Evolutionary conservation across 2,797 vertebrate genomes (phyloP).

Genomic region (Chloroceryle inda): DNA sequence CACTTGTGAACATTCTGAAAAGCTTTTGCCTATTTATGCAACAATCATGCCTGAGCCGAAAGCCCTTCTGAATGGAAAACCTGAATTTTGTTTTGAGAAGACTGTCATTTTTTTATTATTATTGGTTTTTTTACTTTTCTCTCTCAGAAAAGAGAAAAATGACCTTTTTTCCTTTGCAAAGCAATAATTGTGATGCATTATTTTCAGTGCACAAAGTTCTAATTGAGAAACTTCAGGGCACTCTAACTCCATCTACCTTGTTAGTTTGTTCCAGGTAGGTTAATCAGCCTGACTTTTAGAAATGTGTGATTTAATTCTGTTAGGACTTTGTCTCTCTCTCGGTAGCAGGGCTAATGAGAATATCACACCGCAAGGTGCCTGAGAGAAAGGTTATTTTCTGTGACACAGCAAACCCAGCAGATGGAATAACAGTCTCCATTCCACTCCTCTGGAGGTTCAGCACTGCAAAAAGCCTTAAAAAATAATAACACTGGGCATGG

Average conservation of each 20-base stretch:
- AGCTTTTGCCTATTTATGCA: not conserved
- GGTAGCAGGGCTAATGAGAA: not conserved
- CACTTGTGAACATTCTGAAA: not conserved
- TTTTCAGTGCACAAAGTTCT: not conserved
- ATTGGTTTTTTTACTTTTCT: not conserved
- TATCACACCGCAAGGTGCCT: not conserved
- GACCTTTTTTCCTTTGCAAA: conserved; percentile 6
- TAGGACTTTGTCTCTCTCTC: not conserved
- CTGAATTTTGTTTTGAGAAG: not conserved
- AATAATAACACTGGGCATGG: not conserved
- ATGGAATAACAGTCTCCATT: not conserved
- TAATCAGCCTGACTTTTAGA: not conserved
- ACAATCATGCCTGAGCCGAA: not conserved
- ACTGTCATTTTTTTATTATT: not conserved
- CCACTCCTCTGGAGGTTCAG: not conserved
- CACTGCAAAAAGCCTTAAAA: not conserved
- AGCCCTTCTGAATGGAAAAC: not conserved
- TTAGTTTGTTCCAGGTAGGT: not conserved
- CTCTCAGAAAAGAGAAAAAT: not conserved
- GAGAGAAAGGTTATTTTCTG: not conserved
- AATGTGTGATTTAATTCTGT: not conserved
- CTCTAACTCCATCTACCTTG: not conserved
- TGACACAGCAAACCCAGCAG: not conserved
- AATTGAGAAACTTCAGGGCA: not conserved
- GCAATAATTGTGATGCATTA: not conserved